Conservation (phyloP, 2,113 vertebrate genomes). For the Mungos mungo region DNA sequence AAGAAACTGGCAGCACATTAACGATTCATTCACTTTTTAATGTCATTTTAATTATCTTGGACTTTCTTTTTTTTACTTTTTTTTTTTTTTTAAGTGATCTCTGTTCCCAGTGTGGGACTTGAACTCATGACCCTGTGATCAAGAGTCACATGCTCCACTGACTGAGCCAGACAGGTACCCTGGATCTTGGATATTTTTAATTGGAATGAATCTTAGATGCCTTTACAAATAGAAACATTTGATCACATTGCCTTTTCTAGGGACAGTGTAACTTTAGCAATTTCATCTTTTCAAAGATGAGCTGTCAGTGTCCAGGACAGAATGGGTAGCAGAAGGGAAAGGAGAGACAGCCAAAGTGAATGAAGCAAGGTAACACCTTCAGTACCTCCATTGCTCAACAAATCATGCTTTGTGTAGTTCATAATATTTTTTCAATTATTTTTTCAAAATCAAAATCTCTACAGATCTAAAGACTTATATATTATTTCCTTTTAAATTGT, state of each 20-base stretch:
- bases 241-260: not conserved
- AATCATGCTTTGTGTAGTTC: not conserved
- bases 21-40: not conserved
- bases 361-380: not conserved
- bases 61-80: not conserved
- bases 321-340: not conserved
- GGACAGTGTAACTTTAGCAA: not conserved
- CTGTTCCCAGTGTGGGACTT: not conserved
- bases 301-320: rapidly evolving
- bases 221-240: not conserved
- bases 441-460: not conserved
- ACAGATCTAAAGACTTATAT: not conserved
- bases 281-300: not conserved
- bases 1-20: not conserved
- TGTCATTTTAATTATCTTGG: conserved; percentile 7
- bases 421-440: not conserved
- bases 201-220: not conserved
- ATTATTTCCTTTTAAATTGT: not conserved
- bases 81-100: not conserved
- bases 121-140: not conserved
- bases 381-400: not conserved
- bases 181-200: not conserved
- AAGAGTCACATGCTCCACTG: not conserved
- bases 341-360: not conserved
- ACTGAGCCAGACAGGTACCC: not conserved